A percentile compares a stretch with the other conserved stretches of the same genome.
Conservation (phyloP, 2,888 invertebrate species). For the Patella ulyssiponensis region DNA sequence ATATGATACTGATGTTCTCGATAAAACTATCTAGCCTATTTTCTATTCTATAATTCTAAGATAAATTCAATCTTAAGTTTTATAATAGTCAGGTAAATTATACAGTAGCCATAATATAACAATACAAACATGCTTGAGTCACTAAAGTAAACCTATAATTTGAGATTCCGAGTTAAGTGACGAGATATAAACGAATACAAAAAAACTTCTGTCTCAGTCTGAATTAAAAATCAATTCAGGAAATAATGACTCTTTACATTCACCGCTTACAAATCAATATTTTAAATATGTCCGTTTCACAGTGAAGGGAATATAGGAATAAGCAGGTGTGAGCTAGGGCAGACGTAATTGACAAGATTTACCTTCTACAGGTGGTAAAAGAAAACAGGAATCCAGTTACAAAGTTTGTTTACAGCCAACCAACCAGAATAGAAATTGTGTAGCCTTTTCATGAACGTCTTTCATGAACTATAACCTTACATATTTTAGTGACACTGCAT, state of each 20-base stretch:
- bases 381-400: constrained; percentile 5
- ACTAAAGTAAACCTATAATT: too few relatives aligned
- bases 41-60: too few relatives aligned
- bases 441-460: not conserved
- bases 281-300: not conserved
- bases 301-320: not conserved
- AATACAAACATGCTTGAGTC: too few relatives aligned
- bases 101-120: too few relatives aligned
- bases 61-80: too few relatives aligned
- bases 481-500: too few relatives aligned
- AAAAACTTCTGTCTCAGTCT: constrained; percentile 7
- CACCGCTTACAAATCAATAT: constrained; percentile 3
- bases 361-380: constrained; percentile 7
- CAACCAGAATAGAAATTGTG: constrained; percentile 1
- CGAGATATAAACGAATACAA: constrained; percentile 1
- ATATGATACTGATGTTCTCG: too few relatives aligned
- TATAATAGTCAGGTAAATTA: too few relatives aligned
- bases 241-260: not conserved
- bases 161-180: too few relatives aligned
- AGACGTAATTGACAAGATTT: not conserved
- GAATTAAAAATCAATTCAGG: not conserved
- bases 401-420: not conserved
- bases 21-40: too few relatives aligned
- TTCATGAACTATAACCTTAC: too few relatives aligned
- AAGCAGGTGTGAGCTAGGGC: constrained; percentile 1